Conservation (phyloP, 2,113 vertebrate genomes). For the Phalacrocorax aristotelis region DNA sequence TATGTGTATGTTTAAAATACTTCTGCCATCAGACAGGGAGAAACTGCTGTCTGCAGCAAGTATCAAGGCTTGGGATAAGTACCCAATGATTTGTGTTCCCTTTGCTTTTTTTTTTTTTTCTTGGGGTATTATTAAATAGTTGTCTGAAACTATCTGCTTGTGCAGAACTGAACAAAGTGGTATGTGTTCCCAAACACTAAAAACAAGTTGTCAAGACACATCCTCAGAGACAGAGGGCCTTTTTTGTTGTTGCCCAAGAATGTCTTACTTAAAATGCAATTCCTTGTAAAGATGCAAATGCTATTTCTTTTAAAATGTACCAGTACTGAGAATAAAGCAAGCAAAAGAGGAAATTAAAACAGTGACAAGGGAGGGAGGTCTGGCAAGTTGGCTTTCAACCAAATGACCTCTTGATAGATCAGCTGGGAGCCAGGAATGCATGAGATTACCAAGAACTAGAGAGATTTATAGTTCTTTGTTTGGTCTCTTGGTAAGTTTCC, state of each 20-base stretch:
- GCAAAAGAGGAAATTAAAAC: constrained; percentile 71
- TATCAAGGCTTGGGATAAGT: not conserved
- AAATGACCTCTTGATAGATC: constrained; percentile 70
- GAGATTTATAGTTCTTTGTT: constrained; percentile 70
- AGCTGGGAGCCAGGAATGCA: constrained; percentile 51
- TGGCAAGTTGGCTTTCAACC: constrained; percentile 70
- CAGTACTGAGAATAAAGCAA: constrained; percentile 57
- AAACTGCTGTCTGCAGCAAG: not conserved
- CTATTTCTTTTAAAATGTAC: constrained; percentile 49
- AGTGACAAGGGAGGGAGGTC: constrained; percentile 37
- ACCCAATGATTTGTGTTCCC: not conserved
- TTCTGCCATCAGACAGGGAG: not conserved
- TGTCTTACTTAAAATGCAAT: constrained; percentile 68
- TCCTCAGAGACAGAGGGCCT: constrained; percentile 44
- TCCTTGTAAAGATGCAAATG: constrained; percentile 48
- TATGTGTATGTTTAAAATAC: not conserved
- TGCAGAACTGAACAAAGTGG: not conserved
- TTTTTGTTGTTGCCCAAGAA: constrained; percentile 57
- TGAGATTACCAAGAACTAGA: constrained; percentile 37
- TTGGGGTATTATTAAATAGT: not conserved
- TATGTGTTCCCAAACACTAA: constrained; percentile 45
- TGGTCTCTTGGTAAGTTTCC: constrained; percentile 58
- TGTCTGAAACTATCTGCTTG: constrained; percentile 23
- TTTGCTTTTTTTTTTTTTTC: not conserved
- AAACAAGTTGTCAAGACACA: constrained; percentile 61